Conservation (phyloP, 2,888 invertebrate genomes). For the Sepioteuthis lessoniana region DNA sequence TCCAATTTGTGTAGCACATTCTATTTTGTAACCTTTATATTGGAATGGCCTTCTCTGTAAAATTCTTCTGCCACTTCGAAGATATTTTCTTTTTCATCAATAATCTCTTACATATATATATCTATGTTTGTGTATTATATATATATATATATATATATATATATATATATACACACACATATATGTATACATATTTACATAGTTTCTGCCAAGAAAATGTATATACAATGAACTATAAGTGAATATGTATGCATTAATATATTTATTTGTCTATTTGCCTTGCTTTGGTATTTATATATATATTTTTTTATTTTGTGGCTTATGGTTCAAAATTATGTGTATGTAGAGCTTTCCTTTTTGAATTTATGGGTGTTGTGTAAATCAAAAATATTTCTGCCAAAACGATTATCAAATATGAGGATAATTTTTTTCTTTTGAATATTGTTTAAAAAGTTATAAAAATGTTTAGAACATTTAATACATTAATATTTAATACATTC, state of each 20-base stretch:
- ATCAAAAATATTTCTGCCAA: not conserved
- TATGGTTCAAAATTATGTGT: conserved; percentile 11
- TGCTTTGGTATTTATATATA: not conserved
- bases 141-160: not conserved
- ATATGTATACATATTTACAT: not conserved
- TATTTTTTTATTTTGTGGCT: conserved; percentile 13
- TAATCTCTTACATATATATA: not conserved
- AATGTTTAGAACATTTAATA: no score
- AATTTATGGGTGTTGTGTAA: not conserved
- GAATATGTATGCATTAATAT: not conserved
- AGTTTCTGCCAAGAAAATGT: not conserved
- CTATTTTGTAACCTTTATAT: conserved; percentile 24
- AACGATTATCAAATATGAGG: no score
- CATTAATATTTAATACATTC: no score
- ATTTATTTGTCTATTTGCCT: not conserved
- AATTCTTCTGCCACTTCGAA: not conserved
- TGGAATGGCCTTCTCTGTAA: not conserved
- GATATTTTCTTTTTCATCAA: not conserved
- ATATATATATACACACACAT: no score
- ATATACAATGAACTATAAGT: not conserved
- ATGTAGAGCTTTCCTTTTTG: not conserved
- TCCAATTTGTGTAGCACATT: not conserved
- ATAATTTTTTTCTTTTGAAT: not conserved
- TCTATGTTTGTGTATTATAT: not conserved
- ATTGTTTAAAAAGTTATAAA: not conserved